Evolutionary conservation across 2,113 vertebrate species (phyloP).

Genomic region (Brachionichthys hirsutus): DNA sequence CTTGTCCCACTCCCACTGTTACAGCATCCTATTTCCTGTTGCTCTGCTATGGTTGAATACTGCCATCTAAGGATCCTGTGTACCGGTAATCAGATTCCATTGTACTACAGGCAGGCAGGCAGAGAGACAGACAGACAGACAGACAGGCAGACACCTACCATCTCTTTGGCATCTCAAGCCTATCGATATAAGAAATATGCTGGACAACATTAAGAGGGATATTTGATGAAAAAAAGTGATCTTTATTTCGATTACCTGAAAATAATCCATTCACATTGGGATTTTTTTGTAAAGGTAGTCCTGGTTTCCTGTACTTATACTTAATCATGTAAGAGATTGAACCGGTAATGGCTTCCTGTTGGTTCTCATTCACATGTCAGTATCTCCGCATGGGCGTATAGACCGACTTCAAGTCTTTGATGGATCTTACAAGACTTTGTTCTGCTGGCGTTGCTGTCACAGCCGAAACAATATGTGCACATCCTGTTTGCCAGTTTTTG

Average conservation of each 20-base stretch:
- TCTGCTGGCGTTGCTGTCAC: slow-evolving; percentile 31
- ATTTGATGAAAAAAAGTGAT: too few species aligned
- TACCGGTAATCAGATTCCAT: slow-evolving; percentile 43
- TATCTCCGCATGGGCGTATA: neutral
- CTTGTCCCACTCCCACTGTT: too few species aligned
- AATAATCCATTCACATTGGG: neutral
- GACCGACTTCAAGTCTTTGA: slow-evolving; percentile 11
- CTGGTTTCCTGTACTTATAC: neutral
- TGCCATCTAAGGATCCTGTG: slow-evolving; percentile 70
- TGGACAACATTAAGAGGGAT: neutral
- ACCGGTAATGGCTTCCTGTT: neutral
- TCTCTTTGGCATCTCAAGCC: neutral
- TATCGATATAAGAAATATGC: neutral
- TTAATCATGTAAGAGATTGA: neutral
- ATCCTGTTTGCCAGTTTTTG: slow-evolving; percentile 25
- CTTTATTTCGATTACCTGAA: slow-evolving; percentile 1
- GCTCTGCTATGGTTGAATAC: slow-evolving; percentile 66
- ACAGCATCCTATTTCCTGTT: slow-evolving; percentile 11
- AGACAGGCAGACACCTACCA: neutral
- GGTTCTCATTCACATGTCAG: slow-evolving; percentile 11
- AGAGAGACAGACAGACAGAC: neutral
- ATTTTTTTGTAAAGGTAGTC: neutral
- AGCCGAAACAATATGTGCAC: slow-evolving; percentile 51
- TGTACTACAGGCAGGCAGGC: slow-evolving; percentile 25
- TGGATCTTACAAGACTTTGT: slow-evolving; percentile 46